Evolutionary conservation across 2,888 invertebrate genomes (phyloP), one percentile per base, ranked within the genome.

Genomic region (Flabesymbios commensalis): DNA sequence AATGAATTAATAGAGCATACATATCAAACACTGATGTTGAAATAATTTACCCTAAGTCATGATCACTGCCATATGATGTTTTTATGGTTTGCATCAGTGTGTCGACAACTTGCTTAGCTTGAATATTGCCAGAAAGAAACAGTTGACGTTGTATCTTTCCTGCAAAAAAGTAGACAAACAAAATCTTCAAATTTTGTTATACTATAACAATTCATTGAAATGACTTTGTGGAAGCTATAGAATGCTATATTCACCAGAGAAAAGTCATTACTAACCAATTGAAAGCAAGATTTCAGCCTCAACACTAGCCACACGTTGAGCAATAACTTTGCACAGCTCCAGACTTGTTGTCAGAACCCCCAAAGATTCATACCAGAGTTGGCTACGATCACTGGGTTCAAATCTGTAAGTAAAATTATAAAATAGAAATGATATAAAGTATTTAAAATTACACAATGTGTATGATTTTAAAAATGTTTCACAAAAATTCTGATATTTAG

Each of bases 231-330:
- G 10, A 17, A 19, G 22, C 28, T 1, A 19, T 43, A 26, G 19
- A 43, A 14, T 19, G 24, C 2, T 17, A 45, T 17, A 19, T 14
- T 19, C 24, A 17, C 24, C 17, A 31, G 31, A 22, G 19, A 14
- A 31, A 3, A 10, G 14, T 24, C 10, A 57, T 14, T 19, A 29
- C 33, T 64, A 64, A 77, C 81, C 81, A 60, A 79, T 77, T 59
- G 74, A 72, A 39, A 80, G 74, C n/a, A 80, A 70, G n/a, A 81
- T 72, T 64, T 80, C 81, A 28, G 79, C 76, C 60, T 81, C 79
- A 19, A 78, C 61, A 47, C 72, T 68, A 19, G 76, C 74, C 47
- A 76, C 71, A 41, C 77, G 67, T 2, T 57, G 64, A 17, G 72
- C 71, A 59, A 73, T 75, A 57, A 70, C 74, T 52, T 74, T 74